Conservation (phyloP, 1,140 invertebrate genomes). For the Euborellia annulipes region DNA sequence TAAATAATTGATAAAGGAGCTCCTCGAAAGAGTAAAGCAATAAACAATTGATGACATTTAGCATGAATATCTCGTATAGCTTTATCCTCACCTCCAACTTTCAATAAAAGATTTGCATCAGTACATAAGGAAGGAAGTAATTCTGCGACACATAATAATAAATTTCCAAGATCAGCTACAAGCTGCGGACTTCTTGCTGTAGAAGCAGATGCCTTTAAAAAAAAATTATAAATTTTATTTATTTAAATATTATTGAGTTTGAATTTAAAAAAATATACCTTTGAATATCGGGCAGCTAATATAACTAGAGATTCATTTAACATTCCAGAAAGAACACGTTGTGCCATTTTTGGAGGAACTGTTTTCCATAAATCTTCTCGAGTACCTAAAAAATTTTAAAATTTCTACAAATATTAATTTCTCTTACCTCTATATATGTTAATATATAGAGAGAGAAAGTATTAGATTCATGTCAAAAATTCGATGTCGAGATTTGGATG, state of each 20-base stretch:
- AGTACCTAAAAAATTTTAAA: constrained; percentile 36
- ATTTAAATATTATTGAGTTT: not conserved
- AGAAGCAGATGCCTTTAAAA: constrained; percentile 41
- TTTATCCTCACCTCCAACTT: constrained; percentile 32
- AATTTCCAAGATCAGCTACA: constrained; percentile 54
- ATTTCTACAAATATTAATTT: constrained; percentile 2
- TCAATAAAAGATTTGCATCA: constrained; percentile 41
- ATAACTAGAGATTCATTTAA: constrained; percentile 64
- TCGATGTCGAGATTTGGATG: too few species aligned
- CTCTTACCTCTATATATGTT: constrained; percentile 1
- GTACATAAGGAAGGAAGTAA: constrained; percentile 44
- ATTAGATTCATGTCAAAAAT: too few species aligned
- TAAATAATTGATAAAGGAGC: constrained; percentile 50
- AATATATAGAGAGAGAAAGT: too few species aligned
- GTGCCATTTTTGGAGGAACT: constrained; percentile 63
- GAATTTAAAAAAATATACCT: constrained; percentile 30
- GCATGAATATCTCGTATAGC: constrained; percentile 56
- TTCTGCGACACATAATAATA: constrained; percentile 50
- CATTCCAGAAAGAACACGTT: constrained; percentile 61
- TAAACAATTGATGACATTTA: constrained; percentile 57
- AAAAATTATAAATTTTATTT: too few species aligned
- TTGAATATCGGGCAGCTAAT: constrained; percentile 51
- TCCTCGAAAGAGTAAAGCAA: constrained; percentile 50
- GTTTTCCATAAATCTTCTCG: constrained; percentile 61
- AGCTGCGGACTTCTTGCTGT: constrained; percentile 39